Base-by-base conservation (phyloP, 2,888 invertebrate species). In the Aethes cnicana region DNA sequence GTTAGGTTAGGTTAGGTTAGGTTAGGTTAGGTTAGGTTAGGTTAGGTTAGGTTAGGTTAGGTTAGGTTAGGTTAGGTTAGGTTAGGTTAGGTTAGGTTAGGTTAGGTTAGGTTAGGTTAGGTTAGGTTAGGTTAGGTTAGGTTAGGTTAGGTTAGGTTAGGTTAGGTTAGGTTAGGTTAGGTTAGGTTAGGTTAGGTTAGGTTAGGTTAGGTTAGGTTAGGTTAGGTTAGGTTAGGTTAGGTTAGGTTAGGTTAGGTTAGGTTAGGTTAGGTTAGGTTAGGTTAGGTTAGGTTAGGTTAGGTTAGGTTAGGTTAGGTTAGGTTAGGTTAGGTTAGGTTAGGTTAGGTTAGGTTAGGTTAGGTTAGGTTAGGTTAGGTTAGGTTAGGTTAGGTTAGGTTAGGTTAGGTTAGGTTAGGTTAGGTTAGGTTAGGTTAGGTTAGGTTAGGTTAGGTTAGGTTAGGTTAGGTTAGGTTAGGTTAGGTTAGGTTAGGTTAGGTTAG, bases 31-130 rank as follows among this genome's bases (percentile, higher is more conserved):
- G 17, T 33, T 32, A 32, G 32, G 32, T 32, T 32, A 32, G 32
- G 32, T 32, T 32, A 32, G 32, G 32, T 32, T 32, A 32, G 32
- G 32, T 32, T 32, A 32, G 32, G 32, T 32, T 32, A 32, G 32
- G 32, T 32, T 32, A 32, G 32, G 32, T 32, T 32, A 32, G 32
- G 32, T 32, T 32, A 32, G 32, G 32, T 32, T 32, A 32, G 32
- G 32, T 32, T 32, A 32, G 32, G 17, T 33, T 33, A 33, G 17
- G 33, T 33, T 33, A 33, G 33, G 33, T 33, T 33, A 33, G 33
- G 33, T 33, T 33, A 33, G 33, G 33, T 33, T 33, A 33, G 33
- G 33, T 33, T 33, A 33, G 33, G 33, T 33, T 33, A 33, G 33
- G 33, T 33, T 33, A 33, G 33, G 33, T 33, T 33, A 33, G 33